Evolutionary conservation across 2,113 vertebrate species (phyloP).

Genomic region (Cervus canadensis): DNA sequence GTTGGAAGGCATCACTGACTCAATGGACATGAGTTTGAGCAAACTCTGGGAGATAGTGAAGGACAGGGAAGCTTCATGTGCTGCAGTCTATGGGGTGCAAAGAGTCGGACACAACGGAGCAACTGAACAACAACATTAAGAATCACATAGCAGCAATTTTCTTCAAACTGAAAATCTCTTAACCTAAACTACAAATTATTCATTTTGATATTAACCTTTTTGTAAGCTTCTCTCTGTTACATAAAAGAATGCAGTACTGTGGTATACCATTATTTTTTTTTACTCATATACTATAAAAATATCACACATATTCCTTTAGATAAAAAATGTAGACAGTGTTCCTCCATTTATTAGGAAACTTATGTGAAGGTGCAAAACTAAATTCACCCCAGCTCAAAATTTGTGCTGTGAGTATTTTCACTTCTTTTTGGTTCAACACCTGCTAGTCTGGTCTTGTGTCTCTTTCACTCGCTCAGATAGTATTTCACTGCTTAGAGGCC

Average conservation of each 20-base stretch:
- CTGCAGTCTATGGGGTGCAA: background rate
- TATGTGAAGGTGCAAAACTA: constrained; percentile 56
- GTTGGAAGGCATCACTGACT: background rate
- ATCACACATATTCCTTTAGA: background rate
- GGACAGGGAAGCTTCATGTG: background rate
- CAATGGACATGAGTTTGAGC: background rate
- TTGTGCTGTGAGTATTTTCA: constrained; percentile 53
- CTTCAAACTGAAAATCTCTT: constrained; percentile 3
- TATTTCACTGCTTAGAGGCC: constrained; percentile 63
- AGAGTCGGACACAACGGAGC: accelerated
- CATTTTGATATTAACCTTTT: background rate
- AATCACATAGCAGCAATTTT: background rate
- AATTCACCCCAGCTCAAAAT: background rate
- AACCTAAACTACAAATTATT: background rate
- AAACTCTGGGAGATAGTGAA: background rate
- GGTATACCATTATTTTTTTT: background rate
- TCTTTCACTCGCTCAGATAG: constrained; percentile 56
- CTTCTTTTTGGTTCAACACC: constrained; percentile 67
- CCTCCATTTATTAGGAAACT: constrained; percentile 25
- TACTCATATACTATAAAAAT: background rate
- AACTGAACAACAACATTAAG: background rate
- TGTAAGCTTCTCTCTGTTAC: background rate
- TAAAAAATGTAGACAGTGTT: background rate
- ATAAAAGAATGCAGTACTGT: background rate
- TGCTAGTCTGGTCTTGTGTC: constrained; percentile 70